Evolutionary conservation across 1,140 invertebrate genomes (phyloP).

Genomic region (Ladona fulva): DNA sequence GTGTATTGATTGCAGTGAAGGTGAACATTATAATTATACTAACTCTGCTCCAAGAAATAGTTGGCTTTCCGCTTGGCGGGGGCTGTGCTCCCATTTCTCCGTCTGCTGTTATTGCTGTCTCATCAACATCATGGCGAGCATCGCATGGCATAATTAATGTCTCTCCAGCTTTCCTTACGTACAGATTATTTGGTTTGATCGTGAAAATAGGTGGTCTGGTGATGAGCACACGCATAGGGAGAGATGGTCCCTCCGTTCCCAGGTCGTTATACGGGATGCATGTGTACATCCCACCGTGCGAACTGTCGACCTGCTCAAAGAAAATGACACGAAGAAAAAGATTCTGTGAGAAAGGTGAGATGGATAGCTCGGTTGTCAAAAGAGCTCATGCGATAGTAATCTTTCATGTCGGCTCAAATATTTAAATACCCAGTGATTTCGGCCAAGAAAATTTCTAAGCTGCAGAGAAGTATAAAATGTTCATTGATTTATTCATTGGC

Average conservation of each 20-base stretch:
- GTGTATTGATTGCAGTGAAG: too few species aligned
- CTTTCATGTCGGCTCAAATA: too few species aligned
- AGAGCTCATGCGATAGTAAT: too few species aligned
- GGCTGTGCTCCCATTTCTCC: neutral
- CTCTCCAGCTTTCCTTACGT: constrained; percentile 71
- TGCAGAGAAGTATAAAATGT: too few species aligned
- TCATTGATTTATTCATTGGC: too few species aligned
- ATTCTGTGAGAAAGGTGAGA: too few species aligned
- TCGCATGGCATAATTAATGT: constrained; percentile 75
- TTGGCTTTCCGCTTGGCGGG: neutral
- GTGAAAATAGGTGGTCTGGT: constrained; percentile 72
- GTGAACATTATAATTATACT: too few species aligned
- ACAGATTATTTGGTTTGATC: constrained; percentile 64
- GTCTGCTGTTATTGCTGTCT: neutral
- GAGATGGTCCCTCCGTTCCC: constrained; percentile 75
- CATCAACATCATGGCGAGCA: constrained; percentile 50
- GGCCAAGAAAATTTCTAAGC: too few species aligned
- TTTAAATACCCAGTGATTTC: too few species aligned
- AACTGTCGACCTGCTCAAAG: constrained; percentile 54
- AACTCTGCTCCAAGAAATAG: neutral
- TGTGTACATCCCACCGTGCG: constrained; percentile 69
- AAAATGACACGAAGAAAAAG: too few species aligned
- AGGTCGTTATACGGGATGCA: constrained; percentile 88
- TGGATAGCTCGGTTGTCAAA: too few species aligned
- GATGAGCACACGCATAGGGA: constrained; percentile 79